Evolutionary conservation across 2,113 vertebrate species (phyloP).

Genomic region (Polypterus senegalus): DNA sequence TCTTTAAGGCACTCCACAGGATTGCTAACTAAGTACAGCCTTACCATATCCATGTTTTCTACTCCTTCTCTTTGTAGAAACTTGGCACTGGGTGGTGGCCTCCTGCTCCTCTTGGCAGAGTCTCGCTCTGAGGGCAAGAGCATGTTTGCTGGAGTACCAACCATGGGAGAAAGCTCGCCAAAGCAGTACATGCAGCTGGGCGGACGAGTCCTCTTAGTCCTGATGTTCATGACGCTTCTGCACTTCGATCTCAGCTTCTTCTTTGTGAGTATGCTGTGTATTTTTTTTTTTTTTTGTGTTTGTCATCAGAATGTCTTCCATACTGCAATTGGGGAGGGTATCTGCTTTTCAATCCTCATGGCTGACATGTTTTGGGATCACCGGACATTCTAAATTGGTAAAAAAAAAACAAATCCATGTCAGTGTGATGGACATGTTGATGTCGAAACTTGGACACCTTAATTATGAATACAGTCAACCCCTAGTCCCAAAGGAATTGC

Average conservation of each 20-base stretch:
- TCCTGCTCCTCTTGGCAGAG: conserved; percentile 83
- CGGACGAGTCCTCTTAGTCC: conserved; percentile 77
- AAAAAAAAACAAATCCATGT: too few species aligned
- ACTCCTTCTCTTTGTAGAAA: conserved; percentile 48
- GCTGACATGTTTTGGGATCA: neutral
- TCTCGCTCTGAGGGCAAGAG: conserved; percentile 92
- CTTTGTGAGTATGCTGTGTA: conserved; percentile 58
- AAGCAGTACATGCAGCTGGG: conserved; percentile 98
- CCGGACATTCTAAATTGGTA: too few species aligned
- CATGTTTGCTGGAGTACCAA: conserved; percentile 95
- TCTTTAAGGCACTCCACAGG: neutral
- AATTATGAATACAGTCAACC: too few species aligned
- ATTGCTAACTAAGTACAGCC: neutral
- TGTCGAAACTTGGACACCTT: too few species aligned
- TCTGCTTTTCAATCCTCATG: neutral
- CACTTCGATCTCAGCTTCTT: conserved; percentile 90
- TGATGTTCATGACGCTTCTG: conserved; percentile 97
- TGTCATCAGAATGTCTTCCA: neutral
- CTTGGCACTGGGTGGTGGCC: conserved; percentile 83
- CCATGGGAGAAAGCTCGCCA: conserved; percentile 89
- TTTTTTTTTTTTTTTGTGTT: neutral
- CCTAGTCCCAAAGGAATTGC: too few species aligned
- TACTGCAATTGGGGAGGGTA: neutral
- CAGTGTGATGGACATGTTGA: too few species aligned
- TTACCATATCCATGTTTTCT: neutral